A percentile compares a stretch with the other conserved stretches of the same genome.
Evolutionary conservation across 2,888 invertebrate genomes (phyloP).

Genomic region (Operophtera brumata): DNA sequence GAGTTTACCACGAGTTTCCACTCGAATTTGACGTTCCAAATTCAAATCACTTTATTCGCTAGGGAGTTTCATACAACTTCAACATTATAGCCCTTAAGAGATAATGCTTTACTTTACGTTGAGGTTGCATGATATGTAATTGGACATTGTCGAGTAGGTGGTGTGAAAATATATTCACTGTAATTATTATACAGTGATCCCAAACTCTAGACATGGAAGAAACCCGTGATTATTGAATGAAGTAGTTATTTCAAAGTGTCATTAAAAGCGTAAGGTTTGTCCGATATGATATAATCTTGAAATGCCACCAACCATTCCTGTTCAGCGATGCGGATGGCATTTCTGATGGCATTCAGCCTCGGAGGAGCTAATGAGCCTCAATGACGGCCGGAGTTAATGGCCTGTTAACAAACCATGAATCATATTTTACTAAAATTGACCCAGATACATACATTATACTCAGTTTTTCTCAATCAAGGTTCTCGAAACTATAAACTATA

Average conservation of each 20-base stretch:
- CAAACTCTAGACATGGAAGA: too few species aligned
- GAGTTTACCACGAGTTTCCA: too few species aligned
- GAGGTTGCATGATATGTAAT: too few species aligned
- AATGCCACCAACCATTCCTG: slow-evolving; percentile 15
- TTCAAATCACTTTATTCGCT: too few species aligned
- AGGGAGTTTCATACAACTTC: too few species aligned
- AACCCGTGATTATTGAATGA: too few species aligned
- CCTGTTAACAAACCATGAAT: slow-evolving; percentile 21
- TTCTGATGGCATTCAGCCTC: slow-evolving; percentile 16
- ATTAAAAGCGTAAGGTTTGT: background rate
- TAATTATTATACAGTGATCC: too few species aligned
- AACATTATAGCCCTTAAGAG: too few species aligned
- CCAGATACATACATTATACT: slow-evolving; percentile 15
- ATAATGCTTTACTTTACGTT: too few species aligned
- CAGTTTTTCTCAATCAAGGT: background rate
- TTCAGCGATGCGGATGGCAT: slow-evolving; percentile 22
- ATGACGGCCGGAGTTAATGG: slow-evolving; percentile 19
- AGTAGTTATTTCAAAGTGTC: background rate
- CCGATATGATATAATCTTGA: slow-evolving; percentile 12
- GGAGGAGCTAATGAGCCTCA: slow-evolving; percentile 20
- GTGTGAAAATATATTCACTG: too few species aligned
- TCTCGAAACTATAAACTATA: background rate
- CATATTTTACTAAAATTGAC: slow-evolving; percentile 24
- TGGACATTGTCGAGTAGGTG: too few species aligned
- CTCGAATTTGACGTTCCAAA: too few species aligned